Percentiles rank a stretch among this genome's conserved stretches.
These are phyloP conservation scores for Adineta ricciae DNA, from an alignment of 2,888 invertebrate species.

Conservation along the genomic window DNA sequence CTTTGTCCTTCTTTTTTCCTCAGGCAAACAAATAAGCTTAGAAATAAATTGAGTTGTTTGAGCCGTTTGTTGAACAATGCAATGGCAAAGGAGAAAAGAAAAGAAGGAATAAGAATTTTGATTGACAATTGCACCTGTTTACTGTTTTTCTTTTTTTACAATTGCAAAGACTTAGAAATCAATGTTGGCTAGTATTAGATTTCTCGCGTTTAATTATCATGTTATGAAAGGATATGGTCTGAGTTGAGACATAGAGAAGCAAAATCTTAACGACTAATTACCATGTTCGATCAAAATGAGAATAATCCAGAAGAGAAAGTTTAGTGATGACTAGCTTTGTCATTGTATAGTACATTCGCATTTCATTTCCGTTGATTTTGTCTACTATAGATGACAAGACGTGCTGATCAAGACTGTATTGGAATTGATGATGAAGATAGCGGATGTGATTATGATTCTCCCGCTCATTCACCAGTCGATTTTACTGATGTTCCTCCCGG, in stretches of 20 bases:
- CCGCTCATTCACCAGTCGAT: constrained; percentile 12
- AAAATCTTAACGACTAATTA: background rate
- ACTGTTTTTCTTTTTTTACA: background rate
- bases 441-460: constrained; percentile 19
- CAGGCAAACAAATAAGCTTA: background rate
- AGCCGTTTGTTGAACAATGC: background rate
- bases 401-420: background rate
- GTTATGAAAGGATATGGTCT: background rate
- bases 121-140: background rate
- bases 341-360: background rate
- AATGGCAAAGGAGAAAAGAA: no score
- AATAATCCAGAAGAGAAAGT: background rate
- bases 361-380: background rate
- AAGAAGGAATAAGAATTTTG: background rate
- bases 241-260: background rate
- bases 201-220: background rate
- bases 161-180: background rate
- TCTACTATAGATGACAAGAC: background rate
- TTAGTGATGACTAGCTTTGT: background rate
- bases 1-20: background rate
- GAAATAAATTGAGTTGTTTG: background rate
- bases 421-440: constrained; percentile 17
- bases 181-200: background rate
- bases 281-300: background rate
- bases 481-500: constrained; percentile 6